Evolutionary conservation across 2,113 vertebrate species (phyloP).

Genomic region (Indicator indicator): DNA sequence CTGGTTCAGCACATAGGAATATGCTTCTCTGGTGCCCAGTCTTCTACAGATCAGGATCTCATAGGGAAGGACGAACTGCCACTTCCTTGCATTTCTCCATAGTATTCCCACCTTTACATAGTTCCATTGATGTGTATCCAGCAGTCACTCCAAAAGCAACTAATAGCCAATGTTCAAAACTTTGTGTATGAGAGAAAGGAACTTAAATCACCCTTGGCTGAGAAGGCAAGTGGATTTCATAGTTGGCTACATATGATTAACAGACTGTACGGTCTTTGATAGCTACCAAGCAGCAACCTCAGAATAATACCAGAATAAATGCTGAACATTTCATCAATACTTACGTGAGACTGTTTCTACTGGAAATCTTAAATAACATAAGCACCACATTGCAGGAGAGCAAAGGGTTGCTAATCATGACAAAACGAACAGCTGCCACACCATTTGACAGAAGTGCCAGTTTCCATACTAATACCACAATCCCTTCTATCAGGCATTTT

Average conservation of each 20-base stretch:
- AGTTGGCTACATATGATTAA: not conserved
- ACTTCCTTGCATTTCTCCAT: not conserved
- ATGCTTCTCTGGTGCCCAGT: not conserved
- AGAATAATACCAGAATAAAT: not conserved
- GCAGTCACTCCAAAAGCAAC: not conserved
- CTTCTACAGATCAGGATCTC: not conserved
- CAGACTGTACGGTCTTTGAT: not conserved
- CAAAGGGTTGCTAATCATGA: not conserved
- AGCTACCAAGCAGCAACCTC: not conserved
- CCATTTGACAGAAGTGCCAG: not conserved
- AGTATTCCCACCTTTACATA: not conserved
- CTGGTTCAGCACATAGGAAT: not conserved
- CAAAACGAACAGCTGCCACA: conserved; percentile 39
- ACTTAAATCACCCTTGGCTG: not conserved
- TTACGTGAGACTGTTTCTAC: not conserved
- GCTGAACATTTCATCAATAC: not conserved
- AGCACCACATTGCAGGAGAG: not conserved
- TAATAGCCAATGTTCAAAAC: not conserved
- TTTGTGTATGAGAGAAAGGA: not conserved
- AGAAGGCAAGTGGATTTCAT: not conserved
- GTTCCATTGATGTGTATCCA: not conserved
- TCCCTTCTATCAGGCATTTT: not conserved
- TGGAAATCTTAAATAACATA: not conserved
- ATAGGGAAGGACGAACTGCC: not conserved
- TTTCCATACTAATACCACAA: conserved; percentile 20